Evolutionary conservation across 2,113 vertebrate species (phyloP), one percentile per base, ranked within the genome.

Genomic region (Oceanites oceanicus): DNA sequence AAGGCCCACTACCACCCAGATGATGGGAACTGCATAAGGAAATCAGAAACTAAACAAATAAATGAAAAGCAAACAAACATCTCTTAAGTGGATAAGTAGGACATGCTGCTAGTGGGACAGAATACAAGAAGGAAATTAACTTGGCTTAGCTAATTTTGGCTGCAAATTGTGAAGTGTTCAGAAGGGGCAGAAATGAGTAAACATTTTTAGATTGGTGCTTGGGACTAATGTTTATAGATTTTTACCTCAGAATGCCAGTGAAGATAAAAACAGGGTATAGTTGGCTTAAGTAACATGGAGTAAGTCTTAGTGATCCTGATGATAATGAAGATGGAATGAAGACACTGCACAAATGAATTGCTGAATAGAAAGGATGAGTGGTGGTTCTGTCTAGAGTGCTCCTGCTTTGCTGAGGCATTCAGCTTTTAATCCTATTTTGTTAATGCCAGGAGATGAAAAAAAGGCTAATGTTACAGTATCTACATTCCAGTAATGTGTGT

Each of bases 251-350:
- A 97, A 96, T 90, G 90, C 95, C 96, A 97, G 97, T 97, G 96
- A 97, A 97, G 95, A 97, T 94, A 96, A 97, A 97, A 97, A 94
- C 97, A 91, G 93, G 91, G 95, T 90, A 96, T 29, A 80, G 42
- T 78, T 88, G 42, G 29, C 55, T 91, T 70, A 82, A 66, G 59
- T 34, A 92, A 82, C 58, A 96, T 62, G 59, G 42, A 96, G 20
- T 26, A 91, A 89, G 5, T 91, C 88, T 88, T 53, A 71, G 45
- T 11, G 55, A 83, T 79, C 56, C 45, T 71, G 55, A 78, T 88
- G 92, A 90, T 74, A 85, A 97, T 30, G 86, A 95, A 73, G 66
- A 78, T 76, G 82, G 63, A 80, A 94, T 83, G 73, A 95, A 50
- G 53, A 74, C 10, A 59, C 63, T 71, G 53, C 36, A 87, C 7